Evolutionary conservation across 2,797 vertebrate genomes (phyloP), one percentile per base, ranked within the genome.

Genomic region (Sparus aurata): DNA sequence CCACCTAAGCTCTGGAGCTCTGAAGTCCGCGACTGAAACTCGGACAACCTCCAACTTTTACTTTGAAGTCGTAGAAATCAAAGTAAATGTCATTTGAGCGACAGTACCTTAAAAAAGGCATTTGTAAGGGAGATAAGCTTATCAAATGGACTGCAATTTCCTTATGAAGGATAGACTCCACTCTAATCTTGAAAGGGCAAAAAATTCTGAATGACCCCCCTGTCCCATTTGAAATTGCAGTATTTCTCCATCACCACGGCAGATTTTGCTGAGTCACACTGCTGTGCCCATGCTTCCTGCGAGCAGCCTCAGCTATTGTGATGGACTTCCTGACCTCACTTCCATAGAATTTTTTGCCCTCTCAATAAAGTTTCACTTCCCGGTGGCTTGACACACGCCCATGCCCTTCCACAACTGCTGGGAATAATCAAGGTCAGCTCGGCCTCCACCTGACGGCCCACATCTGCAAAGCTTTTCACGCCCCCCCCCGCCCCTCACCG

Each of bases 21-120:
- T 84, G 79, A 86, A 90, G 85, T 82, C 77, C 18, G 46, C 49
- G 52, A 58, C 63, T 69, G 79, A 88, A 86, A 91, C 84, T 83
- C 77, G 8, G 71, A 83, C 65, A 60, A 85, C 76, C 73, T 87
- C 87, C 82, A 85, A 76, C 67, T 88, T 74, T 64, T 34, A 70
- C 93, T 93, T 92, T 92, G 91, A 93, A 93, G 89, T 85, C 30
- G 0, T 6, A 22, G 55, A 82, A 92, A 80, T 88, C 81, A 86
- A 89, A 89, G 90, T 69, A 38, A 81, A 76, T 85, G 87, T 84
- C 79, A 89, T 77, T 79, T 53, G 80, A 84, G 79, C 54, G 75
- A 74, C 79, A 67, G 58, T 78, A 73, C 74, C 68, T 85, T 77
- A 84, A 85, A 89, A 83, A 83, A 77, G 66, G 72, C 27, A 84